Conservation (phyloP, 2,113 vertebrate genomes). For the Thamnophis sirtalis region DNA sequence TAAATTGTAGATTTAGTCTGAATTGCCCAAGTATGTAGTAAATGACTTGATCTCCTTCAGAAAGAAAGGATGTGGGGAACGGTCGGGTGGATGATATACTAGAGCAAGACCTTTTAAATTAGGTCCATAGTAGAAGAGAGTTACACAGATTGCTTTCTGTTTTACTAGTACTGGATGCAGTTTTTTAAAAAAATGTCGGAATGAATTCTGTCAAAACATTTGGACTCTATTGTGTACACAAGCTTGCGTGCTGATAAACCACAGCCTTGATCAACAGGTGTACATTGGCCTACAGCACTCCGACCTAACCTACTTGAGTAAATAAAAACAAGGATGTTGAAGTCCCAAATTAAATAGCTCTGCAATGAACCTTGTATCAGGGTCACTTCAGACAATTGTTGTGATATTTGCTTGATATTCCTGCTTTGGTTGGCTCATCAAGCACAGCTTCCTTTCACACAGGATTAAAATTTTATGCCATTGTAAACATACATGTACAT, state of each 20-base stretch:
- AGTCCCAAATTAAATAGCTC: background rate
- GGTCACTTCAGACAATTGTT: background rate
- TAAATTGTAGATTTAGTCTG: background rate
- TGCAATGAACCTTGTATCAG: background rate
- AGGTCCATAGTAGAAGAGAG: background rate
- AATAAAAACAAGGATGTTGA: background rate
- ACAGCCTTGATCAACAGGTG: background rate
- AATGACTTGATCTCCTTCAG: background rate
- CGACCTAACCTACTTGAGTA: background rate
- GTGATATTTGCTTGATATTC: background rate
- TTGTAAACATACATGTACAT: background rate
- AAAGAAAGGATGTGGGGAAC: background rate
- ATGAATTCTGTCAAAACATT: background rate
- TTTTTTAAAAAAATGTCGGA: background rate
- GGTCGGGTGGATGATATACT: fast-evolving
- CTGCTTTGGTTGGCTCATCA: background rate
- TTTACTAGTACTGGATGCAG: background rate
- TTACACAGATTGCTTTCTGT: background rate
- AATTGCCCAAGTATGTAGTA: background rate
- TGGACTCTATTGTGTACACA: background rate
- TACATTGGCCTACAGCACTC: background rate
- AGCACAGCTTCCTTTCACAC: background rate
- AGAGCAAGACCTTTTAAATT: background rate
- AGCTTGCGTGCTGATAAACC: background rate
- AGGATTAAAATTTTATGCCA: background rate